Conservation (phyloP, 35 echinoderm and acorn worm genomes). For the Anneissia japonica region DNA sequence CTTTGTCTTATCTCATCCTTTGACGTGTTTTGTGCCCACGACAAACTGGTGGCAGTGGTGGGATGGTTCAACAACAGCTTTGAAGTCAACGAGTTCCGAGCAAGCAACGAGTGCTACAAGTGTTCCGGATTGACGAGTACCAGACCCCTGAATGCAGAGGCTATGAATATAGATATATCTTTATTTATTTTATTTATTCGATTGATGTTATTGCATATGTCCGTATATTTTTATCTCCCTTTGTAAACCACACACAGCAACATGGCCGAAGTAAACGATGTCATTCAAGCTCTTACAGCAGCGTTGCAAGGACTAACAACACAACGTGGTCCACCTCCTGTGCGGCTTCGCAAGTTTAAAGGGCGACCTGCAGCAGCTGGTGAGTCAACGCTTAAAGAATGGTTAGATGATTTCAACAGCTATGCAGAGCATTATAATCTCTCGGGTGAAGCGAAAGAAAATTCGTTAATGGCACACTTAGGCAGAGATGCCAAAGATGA, state of each 20-base stretch:
- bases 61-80: too few species aligned
- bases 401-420: slow-evolving; percentile 2
- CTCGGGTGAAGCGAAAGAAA: background rate
- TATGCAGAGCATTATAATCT: background rate
- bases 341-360: slow-evolving; percentile 9
- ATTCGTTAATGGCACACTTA: background rate
- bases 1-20: too few species aligned
- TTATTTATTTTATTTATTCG: too few species aligned
- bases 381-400: background rate
- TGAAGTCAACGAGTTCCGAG: too few species aligned
- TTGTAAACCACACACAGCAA: too few species aligned
- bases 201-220: too few species aligned
- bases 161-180: too few species aligned
- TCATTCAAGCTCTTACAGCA: slow-evolving; percentile 5
- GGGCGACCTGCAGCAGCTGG: background rate
- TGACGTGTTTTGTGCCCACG: too few species aligned
- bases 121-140: background rate
- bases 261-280: background rate
- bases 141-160: too few species aligned
- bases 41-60: too few species aligned
- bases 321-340: slow-evolving; percentile 6
- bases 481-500: background rate
- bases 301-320: background rate
- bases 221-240: too few species aligned
- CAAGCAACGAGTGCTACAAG: too few species aligned